Conservation (phyloP, 2,888 invertebrate genomes). For the Brachycybe producta region DNA sequence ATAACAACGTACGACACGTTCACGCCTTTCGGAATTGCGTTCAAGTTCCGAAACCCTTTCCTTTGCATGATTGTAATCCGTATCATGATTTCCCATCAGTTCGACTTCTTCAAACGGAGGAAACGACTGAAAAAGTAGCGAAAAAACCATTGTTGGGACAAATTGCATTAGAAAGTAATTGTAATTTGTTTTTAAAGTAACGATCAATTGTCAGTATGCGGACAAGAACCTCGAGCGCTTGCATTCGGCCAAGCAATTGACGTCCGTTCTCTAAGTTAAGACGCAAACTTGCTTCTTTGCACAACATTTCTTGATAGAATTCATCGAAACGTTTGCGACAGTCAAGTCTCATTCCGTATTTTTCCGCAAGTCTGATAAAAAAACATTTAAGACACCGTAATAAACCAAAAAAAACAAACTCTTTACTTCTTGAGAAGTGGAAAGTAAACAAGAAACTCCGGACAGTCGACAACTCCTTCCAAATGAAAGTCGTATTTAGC, state of each 20-base stretch:
- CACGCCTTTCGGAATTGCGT: constrained; percentile 22
- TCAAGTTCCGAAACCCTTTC: constrained; percentile 40
- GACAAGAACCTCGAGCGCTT: constrained; percentile 36
- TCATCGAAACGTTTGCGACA: constrained; percentile 52
- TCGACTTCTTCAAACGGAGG: constrained; percentile 43
- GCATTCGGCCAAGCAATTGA: constrained; percentile 17
- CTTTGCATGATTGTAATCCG: constrained; percentile 61
- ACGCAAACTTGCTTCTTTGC: constrained; percentile 39
- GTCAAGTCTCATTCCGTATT: constrained; percentile 39
- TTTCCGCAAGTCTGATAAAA: constrained; percentile 37
- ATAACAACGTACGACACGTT: constrained; percentile 1
- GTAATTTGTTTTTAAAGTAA: not conserved
- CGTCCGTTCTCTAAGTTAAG: constrained; percentile 41
- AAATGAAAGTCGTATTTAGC: constrained; percentile 90
- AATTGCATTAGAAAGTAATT: constrained; percentile 4
- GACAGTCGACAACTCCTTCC: constrained; percentile 94
- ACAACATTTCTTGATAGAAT: constrained; percentile 52
- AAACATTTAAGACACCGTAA: no score
- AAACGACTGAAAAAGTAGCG: constrained; percentile 42
- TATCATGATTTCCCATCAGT: constrained; percentile 33
- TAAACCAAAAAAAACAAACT: constrained; percentile 41
- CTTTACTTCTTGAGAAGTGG: constrained; percentile 56
- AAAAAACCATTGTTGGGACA: constrained; percentile 8
- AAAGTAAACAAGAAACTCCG: constrained; percentile 94
- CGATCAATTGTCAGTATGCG: not conserved